These are phyloP conservation scores for Macrosoma leucophasiata DNA, from an alignment of 2,888 invertebrate species.

Conservation along the genomic window DNA sequence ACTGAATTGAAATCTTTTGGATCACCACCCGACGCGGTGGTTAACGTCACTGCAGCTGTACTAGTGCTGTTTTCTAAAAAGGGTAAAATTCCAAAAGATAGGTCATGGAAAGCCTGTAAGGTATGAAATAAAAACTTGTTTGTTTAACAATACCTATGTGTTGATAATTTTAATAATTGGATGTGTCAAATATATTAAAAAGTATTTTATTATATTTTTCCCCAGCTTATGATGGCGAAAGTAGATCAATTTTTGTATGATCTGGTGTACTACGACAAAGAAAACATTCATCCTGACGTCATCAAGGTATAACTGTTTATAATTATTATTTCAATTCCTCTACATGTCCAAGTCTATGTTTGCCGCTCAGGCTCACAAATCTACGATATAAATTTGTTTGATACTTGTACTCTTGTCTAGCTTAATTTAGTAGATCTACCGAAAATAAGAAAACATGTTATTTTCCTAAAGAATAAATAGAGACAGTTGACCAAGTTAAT, in stretches of 20 bases:
- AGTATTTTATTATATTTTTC: constrained; percentile 23
- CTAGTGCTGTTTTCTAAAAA: constrained; percentile 88
- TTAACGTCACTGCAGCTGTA: constrained; percentile 90
- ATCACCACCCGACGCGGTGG: constrained; percentile 91
- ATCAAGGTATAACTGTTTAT: constrained; percentile 79
- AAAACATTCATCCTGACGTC: constrained; percentile 92
- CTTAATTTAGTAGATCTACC: no score
- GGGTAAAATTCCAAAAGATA: constrained; percentile 92
- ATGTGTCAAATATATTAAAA: neutral
- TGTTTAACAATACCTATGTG: neutral
- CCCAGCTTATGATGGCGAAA: constrained; percentile 89
- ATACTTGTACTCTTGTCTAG: no score
- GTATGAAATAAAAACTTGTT: constrained; percentile 33
- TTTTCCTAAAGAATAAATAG: no score
- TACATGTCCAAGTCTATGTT: no score
- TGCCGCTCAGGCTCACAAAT: no score
- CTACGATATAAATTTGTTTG: no score
- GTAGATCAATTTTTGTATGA: constrained; percentile 90
- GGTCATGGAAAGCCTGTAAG: constrained; percentile 94
- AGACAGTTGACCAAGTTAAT: neutral
- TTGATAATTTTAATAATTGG: constrained; percentile 1
- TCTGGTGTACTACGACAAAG: constrained; percentile 92
- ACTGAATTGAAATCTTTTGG: constrained; percentile 97
- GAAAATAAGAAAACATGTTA: no score
- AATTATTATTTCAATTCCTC: neutral